Conservation (phyloP, 2,888 invertebrate species). For the Ennomos fuscantarius region DNA sequence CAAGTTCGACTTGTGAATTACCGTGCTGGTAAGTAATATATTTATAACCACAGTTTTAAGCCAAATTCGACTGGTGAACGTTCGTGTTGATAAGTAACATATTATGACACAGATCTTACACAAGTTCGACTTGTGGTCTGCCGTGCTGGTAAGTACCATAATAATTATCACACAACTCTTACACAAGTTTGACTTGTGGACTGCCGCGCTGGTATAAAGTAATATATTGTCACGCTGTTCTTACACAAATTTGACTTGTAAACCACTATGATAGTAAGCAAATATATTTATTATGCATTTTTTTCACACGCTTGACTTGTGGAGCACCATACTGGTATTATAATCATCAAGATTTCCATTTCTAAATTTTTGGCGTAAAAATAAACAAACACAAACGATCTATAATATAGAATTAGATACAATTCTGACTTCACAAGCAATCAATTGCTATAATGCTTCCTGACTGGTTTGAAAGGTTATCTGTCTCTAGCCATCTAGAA, state of each 20-base stretch:
- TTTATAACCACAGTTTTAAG: constrained; percentile 85
- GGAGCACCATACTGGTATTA: too few relatives aligned
- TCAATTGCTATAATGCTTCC: neutral
- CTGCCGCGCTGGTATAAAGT: constrained; percentile 94
- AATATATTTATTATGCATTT: neutral
- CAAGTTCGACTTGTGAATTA: constrained; percentile 98
- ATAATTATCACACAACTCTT: constrained; percentile 75
- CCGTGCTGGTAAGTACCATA: constrained; percentile 93
- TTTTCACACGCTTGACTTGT: neutral
- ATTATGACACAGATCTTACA: constrained; percentile 88
- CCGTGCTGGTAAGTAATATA: constrained; percentile 93
- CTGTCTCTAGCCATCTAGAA: constrained; percentile 4
- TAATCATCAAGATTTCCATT: too few relatives aligned
- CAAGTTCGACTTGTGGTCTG: constrained; percentile 98
- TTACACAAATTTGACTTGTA: constrained; percentile 99
- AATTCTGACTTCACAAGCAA: neutral
- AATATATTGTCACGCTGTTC: constrained; percentile 32
- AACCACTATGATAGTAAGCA: constrained; percentile 97
- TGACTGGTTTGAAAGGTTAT: constrained; percentile 14
- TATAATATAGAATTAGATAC: neutral
- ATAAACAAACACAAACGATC: too few relatives aligned
- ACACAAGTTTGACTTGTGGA: constrained; percentile 98
- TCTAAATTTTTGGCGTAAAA: too few relatives aligned
- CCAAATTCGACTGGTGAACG: constrained; percentile 98
- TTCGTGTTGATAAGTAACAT: constrained; percentile 94